Conservation (phyloP, 1,140 invertebrate species). For the Sarcophaga peregrina region DNA sequence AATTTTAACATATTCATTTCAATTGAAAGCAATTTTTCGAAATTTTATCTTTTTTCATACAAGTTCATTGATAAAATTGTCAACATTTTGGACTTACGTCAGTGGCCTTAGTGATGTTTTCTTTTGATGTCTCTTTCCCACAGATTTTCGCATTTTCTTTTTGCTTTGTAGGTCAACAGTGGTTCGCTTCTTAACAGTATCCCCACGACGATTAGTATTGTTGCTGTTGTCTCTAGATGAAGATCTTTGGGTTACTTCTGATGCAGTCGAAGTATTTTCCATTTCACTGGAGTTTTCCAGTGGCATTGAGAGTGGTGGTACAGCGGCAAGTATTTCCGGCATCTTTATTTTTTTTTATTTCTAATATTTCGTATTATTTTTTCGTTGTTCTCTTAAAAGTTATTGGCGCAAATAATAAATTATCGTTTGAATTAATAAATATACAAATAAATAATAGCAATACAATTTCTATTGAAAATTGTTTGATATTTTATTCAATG, state of each 20-base stretch:
- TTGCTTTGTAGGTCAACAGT: background rate
- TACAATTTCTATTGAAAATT: no score
- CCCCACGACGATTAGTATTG: background rate
- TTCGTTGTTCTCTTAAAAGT: background rate
- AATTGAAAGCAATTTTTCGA: background rate
- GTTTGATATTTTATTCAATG: no score
- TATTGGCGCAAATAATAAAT: no score
- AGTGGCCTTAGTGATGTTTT: background rate
- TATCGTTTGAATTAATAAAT: no score
- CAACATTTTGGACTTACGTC: background rate
- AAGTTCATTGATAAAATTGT: background rate
- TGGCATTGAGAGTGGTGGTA: constrained; percentile 26
- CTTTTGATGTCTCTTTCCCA: background rate
- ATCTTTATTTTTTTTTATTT: background rate
- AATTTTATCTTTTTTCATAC: background rate
- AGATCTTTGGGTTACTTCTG: background rate
- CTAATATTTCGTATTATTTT: background rate
- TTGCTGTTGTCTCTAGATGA: background rate
- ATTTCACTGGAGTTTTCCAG: background rate
- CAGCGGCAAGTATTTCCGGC: background rate
- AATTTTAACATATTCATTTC: background rate
- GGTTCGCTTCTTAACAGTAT: background rate
- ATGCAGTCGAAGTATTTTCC: background rate
- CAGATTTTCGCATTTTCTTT: constrained; percentile 12
- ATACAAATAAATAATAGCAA: no score